Evolutionary conservation across 2,888 invertebrate species (phyloP).

Genomic region (Stenurella melanura): DNA sequence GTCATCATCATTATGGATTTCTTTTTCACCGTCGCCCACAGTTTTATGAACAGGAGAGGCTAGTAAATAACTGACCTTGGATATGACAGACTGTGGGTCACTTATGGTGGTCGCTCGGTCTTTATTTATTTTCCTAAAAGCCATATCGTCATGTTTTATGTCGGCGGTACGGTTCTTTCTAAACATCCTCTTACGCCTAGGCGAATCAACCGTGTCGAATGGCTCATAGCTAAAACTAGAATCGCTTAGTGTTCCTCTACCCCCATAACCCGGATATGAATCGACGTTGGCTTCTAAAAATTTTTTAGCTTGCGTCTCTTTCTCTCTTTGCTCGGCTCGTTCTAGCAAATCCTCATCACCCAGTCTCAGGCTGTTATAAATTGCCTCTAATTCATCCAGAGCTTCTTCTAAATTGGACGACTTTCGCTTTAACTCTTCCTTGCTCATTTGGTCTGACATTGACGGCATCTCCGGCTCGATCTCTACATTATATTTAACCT

Average conservation of each 20-base stretch:
- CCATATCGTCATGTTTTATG: constrained; percentile 86
- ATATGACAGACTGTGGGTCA: constrained; percentile 73
- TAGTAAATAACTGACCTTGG: constrained; percentile 81
- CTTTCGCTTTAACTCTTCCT: constrained; percentile 74
- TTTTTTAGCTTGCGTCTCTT: constrained; percentile 68
- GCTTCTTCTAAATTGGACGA: constrained; percentile 91
- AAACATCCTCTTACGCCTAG: constrained; percentile 63
- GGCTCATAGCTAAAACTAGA: constrained; percentile 71
- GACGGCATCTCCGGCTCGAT: background rate
- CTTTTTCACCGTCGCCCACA: constrained; percentile 74
- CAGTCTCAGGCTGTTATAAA: constrained; percentile 90
- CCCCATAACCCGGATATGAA: constrained; percentile 60
- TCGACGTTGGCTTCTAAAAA: constrained; percentile 60
- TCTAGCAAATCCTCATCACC: constrained; percentile 89
- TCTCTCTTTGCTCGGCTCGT: constrained; percentile 84
- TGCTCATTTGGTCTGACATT: constrained; percentile 17
- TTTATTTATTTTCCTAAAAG: constrained; percentile 82
- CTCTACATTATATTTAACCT: constrained; percentile 22
- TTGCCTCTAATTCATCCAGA: constrained; percentile 91
- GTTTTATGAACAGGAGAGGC: constrained; percentile 81
- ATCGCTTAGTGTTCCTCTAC: constrained; percentile 70
- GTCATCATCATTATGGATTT: constrained; percentile 54
- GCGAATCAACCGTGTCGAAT: constrained; percentile 67
- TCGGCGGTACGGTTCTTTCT: constrained; percentile 77
- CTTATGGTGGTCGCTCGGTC: constrained; percentile 75